These are phyloP conservation scores for Lordiphosa collinella DNA, from an alignment of 1,140 invertebrate species.

Conservation along the genomic window DNA sequence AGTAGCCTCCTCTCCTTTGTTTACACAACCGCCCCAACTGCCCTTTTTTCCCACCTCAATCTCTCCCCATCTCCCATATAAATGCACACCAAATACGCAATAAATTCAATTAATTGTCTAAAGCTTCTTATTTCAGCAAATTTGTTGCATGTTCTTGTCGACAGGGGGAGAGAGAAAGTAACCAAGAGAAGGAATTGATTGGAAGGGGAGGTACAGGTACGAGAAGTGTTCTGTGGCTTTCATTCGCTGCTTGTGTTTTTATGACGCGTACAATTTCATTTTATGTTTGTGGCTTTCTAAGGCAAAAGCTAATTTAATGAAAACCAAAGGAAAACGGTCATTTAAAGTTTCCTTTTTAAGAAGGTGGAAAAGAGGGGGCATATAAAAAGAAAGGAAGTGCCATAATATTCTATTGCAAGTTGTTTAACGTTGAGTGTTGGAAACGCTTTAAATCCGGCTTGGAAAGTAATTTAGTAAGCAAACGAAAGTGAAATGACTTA, in stretches of 20 bases:
- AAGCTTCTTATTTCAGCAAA: conserved; percentile 53
- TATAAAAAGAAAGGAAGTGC: not conserved
- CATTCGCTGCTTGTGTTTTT: conserved; percentile 14
- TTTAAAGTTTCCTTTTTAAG: conserved; percentile 6
- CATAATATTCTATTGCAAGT: too few species aligned
- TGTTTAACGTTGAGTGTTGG: not conserved
- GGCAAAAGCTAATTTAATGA: conserved; percentile 31
- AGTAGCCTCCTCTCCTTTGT: not conserved
- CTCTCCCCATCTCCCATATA: conserved; percentile 13
- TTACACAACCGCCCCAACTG: not conserved
- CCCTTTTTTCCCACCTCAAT: not conserved
- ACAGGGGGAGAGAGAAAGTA: not conserved
- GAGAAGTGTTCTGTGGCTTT: conserved; percentile 24
- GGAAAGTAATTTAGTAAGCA: too few species aligned
- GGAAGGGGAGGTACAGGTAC: not conserved
- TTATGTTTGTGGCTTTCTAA: conserved; percentile 16
- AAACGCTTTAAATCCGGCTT: not conserved
- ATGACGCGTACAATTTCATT: conserved; percentile 33
- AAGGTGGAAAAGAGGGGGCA: not conserved
- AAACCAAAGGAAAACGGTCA: conserved; percentile 4
- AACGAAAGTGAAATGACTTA: too few species aligned
- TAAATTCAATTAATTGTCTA: conserved; percentile 59
- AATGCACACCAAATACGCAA: conserved; percentile 39
- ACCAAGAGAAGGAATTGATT: not conserved
- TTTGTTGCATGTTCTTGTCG: conserved; percentile 21